phyloP scores from a whole-genome alignment of 1,140 invertebrate genomes.

The Odontomachus brunneus region DNA sequence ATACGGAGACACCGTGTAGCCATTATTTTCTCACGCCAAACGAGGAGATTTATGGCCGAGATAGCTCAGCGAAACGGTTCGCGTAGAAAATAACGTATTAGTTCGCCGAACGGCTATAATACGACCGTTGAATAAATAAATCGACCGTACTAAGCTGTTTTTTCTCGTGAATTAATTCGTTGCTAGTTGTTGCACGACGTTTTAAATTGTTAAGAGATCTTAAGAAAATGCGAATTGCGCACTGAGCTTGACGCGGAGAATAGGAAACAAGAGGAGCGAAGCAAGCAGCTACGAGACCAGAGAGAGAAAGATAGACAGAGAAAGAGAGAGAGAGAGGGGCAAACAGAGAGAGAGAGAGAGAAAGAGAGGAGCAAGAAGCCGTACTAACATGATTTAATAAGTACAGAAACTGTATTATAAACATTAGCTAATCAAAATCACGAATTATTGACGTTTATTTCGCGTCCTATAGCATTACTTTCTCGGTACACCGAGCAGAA shows the following conservation, averaged over 20 bases:
- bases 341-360: too few species aligned
- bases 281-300: neutral
- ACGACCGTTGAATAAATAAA: conserved; percentile 44
- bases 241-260: neutral
- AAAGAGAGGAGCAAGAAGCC: neutral
- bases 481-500: neutral
- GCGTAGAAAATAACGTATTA: conserved; percentile 31
- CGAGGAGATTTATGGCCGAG: conserved; percentile 51
- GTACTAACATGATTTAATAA: neutral
- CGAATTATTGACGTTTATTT: neutral
- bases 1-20: neutral
- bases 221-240: neutral
- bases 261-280: neutral
- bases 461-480: neutral
- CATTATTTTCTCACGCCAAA: conserved; percentile 16
- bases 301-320: too few species aligned
- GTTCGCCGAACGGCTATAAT: conserved; percentile 40
- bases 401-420: neutral
- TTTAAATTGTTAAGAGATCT: conserved; percentile 10
- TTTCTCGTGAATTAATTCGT: conserved; percentile 52
- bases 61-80: conserved; percentile 41
- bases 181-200: neutral
- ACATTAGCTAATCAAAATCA: neutral
- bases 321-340: too few species aligned
- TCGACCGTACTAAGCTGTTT: neutral